A percentile compares a stretch with the other conserved stretches of the same genome.
These are phyloP conservation scores for Diabrotica virgifera DNA, from an alignment of 1,140 invertebrate species.

Conservation along the genomic window DNA sequence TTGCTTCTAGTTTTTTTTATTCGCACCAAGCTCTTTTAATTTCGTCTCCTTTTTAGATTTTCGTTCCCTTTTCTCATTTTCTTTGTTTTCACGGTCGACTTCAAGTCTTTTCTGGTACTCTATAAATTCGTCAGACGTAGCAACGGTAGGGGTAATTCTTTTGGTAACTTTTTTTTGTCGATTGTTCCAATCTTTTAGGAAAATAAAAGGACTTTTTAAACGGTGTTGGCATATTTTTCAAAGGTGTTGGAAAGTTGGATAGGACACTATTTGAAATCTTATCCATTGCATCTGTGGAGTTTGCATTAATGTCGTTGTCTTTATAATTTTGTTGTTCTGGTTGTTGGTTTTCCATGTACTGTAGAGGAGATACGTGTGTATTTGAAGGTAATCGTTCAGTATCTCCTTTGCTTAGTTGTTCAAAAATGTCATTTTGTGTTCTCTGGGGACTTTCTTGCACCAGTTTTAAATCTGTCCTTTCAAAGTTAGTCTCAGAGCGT, in stretches of 20 bases:
- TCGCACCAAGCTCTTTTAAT: no score
- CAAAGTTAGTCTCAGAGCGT: neutral
- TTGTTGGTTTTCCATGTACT: neutral
- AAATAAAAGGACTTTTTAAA: constrained; percentile 10
- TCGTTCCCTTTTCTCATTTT: constrained; percentile 16
- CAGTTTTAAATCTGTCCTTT: neutral
- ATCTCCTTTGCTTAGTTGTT: constrained; percentile 1
- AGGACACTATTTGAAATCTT: neutral
- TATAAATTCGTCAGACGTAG: constrained; percentile 16
- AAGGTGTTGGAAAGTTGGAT: neutral
- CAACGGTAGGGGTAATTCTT: constrained; percentile 14
- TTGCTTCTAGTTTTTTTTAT: no score
- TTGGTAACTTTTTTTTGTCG: constrained; percentile 12
- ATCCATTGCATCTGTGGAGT: neutral
- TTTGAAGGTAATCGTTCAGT: neutral
- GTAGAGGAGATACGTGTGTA: constrained; percentile 2
- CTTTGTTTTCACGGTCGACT: neutral
- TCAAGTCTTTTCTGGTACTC: constrained; percentile 16
- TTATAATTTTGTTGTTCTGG: constrained; percentile 3
- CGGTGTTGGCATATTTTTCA: constrained; percentile 1
- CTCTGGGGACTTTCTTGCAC: neutral
- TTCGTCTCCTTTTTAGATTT: constrained; percentile 1
- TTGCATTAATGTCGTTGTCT: neutral
- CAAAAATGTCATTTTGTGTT: neutral
- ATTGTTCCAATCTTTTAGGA: constrained; percentile 9